A percentile compares a stretch with the other conserved stretches of the same genome.
Evolutionary conservation across 2,113 vertebrate species (phyloP).

Genomic region (Phoenicopterus ruber): DNA sequence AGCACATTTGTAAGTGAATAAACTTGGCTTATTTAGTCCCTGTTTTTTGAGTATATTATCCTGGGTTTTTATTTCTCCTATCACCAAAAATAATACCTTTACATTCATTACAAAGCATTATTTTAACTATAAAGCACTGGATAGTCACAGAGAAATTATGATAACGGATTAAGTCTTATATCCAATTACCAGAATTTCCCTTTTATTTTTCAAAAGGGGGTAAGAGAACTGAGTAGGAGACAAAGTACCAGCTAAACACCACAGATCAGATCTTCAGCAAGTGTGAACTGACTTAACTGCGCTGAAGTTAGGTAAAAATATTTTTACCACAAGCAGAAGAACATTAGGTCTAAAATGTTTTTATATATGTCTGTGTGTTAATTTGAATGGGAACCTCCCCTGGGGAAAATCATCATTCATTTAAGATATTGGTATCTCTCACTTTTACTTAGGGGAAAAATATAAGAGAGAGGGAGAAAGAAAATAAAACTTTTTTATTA

Average conservation of each 20-base stretch:
- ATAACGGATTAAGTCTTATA: neutral
- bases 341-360: neutral
- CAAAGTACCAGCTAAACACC: neutral
- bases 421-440: neutral
- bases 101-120: neutral
- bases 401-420: neutral
- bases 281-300: neutral
- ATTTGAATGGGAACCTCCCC: constrained; percentile 21
- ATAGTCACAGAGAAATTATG: neutral
- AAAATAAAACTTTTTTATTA: neutral
- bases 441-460: neutral
- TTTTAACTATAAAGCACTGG: neutral
- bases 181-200: neutral
- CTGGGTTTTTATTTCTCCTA: neutral
- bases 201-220: neutral
- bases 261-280: neutral
- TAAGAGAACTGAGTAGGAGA: neutral
- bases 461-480: neutral
- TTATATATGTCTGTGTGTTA: neutral
- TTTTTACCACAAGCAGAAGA: neutral
- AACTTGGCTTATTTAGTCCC: neutral
- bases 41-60: neutral
- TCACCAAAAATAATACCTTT: neutral
- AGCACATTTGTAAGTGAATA: neutral
- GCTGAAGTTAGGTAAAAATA: neutral